These are phyloP conservation scores for Lepidocolaptes lacrymiger DNA, from an alignment of 2,797 vertebrate genomes.

Conservation along the genomic window DNA sequence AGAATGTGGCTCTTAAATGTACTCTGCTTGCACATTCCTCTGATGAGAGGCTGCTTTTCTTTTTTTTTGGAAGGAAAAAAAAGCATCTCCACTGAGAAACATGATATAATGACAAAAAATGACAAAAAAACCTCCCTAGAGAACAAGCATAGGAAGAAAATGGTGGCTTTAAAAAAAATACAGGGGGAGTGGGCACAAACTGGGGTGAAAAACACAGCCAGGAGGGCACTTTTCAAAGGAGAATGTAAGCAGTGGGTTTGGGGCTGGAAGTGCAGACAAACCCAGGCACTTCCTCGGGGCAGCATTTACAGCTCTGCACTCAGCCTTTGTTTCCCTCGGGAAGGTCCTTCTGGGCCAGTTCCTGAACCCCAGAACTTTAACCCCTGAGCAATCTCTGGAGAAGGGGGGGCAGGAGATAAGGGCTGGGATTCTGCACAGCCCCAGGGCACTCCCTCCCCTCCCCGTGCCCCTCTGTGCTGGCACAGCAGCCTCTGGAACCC, in stretches of 20 bases:
- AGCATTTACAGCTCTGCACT: conserved; percentile 10
- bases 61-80: not conserved
- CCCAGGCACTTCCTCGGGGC: conserved; percentile 23
- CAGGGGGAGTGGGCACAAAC: not conserved
- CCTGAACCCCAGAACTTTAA: conserved; percentile 61
- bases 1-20: conserved; percentile 69
- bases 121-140: not conserved
- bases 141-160: conserved; percentile 59
- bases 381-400: conserved; percentile 42
- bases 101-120: conserved; percentile 59
- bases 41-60: conserved; percentile 49
- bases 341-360: not conserved
- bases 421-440: not conserved
- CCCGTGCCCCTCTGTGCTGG: not conserved
- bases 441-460: conserved; percentile 6
- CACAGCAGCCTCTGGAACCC: not conserved
- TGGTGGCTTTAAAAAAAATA: conserved; percentile 36
- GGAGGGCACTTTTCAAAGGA: not conserved
- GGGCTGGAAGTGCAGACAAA: conserved; percentile 36
- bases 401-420: conserved; percentile 26
- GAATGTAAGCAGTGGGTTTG: not conserved
- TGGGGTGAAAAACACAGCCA: not conserved
- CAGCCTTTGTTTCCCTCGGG: conserved; percentile 37
- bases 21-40: conserved; percentile 66
- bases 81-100: conserved; percentile 48